Percentiles rank a stretch among this genome's conserved stretches.
Evolutionary conservation across 2,113 vertebrate species (phyloP).

Genomic region (Camelus dromedarius): DNA sequence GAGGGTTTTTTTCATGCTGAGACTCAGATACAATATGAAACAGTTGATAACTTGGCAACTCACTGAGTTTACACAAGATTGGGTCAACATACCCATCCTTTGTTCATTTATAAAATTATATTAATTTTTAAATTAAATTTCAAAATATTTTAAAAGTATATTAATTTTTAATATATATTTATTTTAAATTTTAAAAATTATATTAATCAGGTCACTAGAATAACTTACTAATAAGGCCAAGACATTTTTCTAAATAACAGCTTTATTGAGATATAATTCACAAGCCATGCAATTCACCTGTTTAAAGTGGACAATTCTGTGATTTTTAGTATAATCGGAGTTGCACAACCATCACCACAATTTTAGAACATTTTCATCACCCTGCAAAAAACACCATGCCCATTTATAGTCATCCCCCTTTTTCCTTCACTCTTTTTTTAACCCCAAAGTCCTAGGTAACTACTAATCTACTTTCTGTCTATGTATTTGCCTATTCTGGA

Average conservation of each 20-base stretch:
- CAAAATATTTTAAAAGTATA: not conserved
- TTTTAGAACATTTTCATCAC: slow-evolving; percentile 32
- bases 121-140: not conserved
- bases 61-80: not conserved
- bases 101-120: not conserved
- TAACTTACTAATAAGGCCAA: not conserved
- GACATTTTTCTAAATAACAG: not conserved
- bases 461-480: not conserved
- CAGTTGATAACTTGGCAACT: not conserved
- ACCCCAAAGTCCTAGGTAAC: not conserved
- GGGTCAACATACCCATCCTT: not conserved
- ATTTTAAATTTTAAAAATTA: not conserved
- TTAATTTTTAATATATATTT: not conserved
- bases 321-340: not conserved
- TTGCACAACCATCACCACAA: not conserved
- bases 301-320: not conserved
- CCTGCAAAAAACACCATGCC: not conserved
- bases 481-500: not conserved
- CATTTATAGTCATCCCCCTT: not conserved
- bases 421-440: not conserved
- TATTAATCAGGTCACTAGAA: not conserved
- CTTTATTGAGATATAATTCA: slow-evolving; percentile 26
- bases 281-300: not conserved
- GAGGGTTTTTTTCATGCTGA: slow-evolving; percentile 12
- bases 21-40: slow-evolving; percentile 46